Base-by-base conservation (phyloP, 2,113 vertebrate species). In the Fulmarus glacialis region DNA sequence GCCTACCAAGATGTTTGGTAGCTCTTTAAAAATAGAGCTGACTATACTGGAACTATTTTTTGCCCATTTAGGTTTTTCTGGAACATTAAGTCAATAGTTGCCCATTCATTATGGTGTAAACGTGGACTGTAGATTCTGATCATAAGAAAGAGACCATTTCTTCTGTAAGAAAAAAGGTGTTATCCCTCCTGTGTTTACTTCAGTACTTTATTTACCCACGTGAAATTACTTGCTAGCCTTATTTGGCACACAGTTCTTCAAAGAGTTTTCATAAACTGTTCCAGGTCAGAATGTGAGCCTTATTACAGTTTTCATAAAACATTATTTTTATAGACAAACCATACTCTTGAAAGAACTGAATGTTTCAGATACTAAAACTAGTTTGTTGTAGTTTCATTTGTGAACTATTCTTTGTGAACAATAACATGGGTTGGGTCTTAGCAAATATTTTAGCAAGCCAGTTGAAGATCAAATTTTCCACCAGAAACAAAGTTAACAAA, bases 361-460 rank as follows among this genome's bases (percentile, higher is more conserved):
- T 53, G 82, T 96, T 88, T 82, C 62, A 87, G 43, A 52, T 68
- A 30, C 22, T 43, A 82, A 74, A 84, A 38, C 40, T 24, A 68
- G 75, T 72, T 77, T 55, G 66, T 60, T 70, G 53, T 60, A 24
- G 26, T 84, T 84, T 87, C 20, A 27, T 73, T 62, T 68, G 58
- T 85, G 70, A 93, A 42, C 45, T 62, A 3, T 80, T 94, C 90
- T 86, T 92, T 70, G 67, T 62, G 82, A 96, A 93, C 82, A 95
- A 66, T 93, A 93, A 89, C 45, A 75, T 45, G 75, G 74, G 79
- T 42, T 94, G 75, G 72, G 87, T 70, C 85, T 92, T 66, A n/a
- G 32, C 22, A 95, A 93, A 97, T 96, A 94, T 92, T 95, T 92
- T 86, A 79, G 75, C 62, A 92, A 75, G 67, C 40, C 40, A 62